Base-by-base conservation (phyloP, 2,797 vertebrate genomes). In the Halcyon leucocephala region DNA sequence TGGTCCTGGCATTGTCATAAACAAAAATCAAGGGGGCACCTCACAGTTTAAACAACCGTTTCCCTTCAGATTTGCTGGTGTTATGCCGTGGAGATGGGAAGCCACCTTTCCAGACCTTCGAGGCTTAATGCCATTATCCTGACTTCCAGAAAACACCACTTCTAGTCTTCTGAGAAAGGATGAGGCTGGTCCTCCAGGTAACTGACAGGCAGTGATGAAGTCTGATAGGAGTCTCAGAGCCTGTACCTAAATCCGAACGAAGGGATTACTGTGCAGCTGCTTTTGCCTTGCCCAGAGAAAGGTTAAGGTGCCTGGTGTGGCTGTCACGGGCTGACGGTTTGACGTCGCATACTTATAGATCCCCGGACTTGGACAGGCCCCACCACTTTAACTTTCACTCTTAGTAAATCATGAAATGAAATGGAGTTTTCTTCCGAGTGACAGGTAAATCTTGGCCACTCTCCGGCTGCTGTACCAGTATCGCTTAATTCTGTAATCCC, bases 391-490 rank as follows among this genome's bases (percentile, higher is more conserved):
- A 95, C 86, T 97, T 97, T 95, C 87, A 35, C 89, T 97, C 89
- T 86, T 94, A 95, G 83, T 94, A 97, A 97, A 98, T 98, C 95
- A 96, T 7, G 2, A 95, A 98, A 97, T 94, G 91, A 97, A 98
- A 98, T 98, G 97, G 97, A 97, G 95, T 98, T 98, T 97, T 98
- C 97, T 98, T 97, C 94, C 67, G 1, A 94, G 91, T 98, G 98
- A 98, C 98, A 98, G 97, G 95, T 97, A 97, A 97, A 98, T 98
- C 97, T 98, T 94, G 97, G 97, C 91, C 52, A 78, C 92, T 97
- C 61, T 52, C 89, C 1, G 70, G 61, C 91, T 88, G 88, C 97
- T 95, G 86, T 96, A 91, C 95, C 4, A 7, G 83, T 78, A 66
- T 87, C 0, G 2, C 97, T 97, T 98, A 97, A 98, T 98, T 98